phyloP scores from a whole-genome alignment of 2,888 invertebrate species.

The Agonopterix heracliana region DNA sequence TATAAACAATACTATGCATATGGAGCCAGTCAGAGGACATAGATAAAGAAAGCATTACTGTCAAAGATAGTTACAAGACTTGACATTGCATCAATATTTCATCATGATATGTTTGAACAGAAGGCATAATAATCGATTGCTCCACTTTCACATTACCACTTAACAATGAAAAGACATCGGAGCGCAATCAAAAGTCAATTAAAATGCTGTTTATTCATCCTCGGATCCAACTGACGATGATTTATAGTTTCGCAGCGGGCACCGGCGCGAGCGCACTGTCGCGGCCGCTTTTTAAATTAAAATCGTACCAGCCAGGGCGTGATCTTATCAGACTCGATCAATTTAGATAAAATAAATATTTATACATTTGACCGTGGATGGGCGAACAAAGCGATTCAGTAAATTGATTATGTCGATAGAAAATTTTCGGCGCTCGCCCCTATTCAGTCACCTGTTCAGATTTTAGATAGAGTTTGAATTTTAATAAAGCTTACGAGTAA shows the following conservation, averaged over 20 bases:
- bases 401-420: conserved; percentile 71
- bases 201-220: conserved; percentile 69
- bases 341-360: conserved; percentile 77
- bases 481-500: conserved; percentile 1
- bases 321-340: conserved; percentile 74
- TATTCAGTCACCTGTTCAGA: conserved; percentile 56
- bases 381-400: conserved; percentile 68
- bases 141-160: conserved; percentile 37
- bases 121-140: conserved; percentile 38
- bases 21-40: too few relatives aligned
- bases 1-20: too few relatives aligned
- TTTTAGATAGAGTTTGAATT: conserved; percentile 36
- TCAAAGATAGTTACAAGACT: too few relatives aligned
- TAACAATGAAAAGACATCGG: conserved; percentile 56
- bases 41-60: too few relatives aligned
- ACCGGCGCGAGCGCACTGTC: conserved; percentile 58
- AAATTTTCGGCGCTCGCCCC: conserved; percentile 49
- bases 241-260: conserved; percentile 74
- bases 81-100: conserved; percentile 8
- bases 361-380: conserved; percentile 69
- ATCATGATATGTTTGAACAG: conserved; percentile 17
- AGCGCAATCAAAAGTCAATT: conserved; percentile 70
- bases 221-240: conserved; percentile 50
- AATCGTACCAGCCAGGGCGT: conserved; percentile 62
- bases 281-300: conserved; percentile 70